phyloP scores from a whole-genome alignment of 2,888 invertebrate species.

The Apeira syringaria region DNA sequence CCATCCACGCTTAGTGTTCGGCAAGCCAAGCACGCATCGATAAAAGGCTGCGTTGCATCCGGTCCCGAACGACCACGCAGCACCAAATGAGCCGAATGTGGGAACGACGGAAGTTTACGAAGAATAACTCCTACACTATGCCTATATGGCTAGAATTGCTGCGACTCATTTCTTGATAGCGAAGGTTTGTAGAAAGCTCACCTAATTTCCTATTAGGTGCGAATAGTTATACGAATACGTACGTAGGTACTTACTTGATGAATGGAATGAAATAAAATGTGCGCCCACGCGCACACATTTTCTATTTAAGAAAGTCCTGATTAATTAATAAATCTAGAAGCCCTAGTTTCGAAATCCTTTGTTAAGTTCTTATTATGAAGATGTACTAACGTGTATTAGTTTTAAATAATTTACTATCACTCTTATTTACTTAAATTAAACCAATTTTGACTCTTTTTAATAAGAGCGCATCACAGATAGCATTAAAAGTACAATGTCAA shows the following conservation, averaged over 20 bases:
- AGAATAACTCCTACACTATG: slow-evolving; percentile 49
- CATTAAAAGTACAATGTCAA: too few species aligned
- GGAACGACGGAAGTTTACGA: slow-evolving; percentile 67
- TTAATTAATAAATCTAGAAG: slow-evolving; percentile 20
- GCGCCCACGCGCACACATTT: slow-evolving; percentile 26
- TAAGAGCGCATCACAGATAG: too few species aligned
- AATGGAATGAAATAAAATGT: slow-evolving; percentile 18
- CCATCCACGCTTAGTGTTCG: slow-evolving; percentile 37
- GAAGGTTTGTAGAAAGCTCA: slow-evolving; percentile 32
- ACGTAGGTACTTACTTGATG: slow-evolving; percentile 9
- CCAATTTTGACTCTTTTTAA: too few species aligned
- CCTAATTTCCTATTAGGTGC: slow-evolving; percentile 30
- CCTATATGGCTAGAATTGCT: slow-evolving; percentile 44
- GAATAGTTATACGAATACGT: slow-evolving; percentile 26
- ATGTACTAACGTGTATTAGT: too few species aligned
- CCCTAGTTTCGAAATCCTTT: slow-evolving; percentile 19
- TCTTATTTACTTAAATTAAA: too few species aligned
- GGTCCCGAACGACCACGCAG: slow-evolving; percentile 46
- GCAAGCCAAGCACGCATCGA: slow-evolving; percentile 60
- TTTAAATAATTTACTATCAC: too few species aligned
- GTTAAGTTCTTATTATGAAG: slow-evolving; percentile 1
- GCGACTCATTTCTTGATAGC: slow-evolving; percentile 47
- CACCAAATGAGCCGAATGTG: slow-evolving; percentile 54
- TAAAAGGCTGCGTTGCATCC: slow-evolving; percentile 62
- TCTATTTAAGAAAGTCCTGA: slow-evolving; percentile 21